Evolutionary conservation across 30 jellyfish, hydroid and myxozoan species (phyloP).

Genomic region (Pseudorhiza aurosa): DNA sequence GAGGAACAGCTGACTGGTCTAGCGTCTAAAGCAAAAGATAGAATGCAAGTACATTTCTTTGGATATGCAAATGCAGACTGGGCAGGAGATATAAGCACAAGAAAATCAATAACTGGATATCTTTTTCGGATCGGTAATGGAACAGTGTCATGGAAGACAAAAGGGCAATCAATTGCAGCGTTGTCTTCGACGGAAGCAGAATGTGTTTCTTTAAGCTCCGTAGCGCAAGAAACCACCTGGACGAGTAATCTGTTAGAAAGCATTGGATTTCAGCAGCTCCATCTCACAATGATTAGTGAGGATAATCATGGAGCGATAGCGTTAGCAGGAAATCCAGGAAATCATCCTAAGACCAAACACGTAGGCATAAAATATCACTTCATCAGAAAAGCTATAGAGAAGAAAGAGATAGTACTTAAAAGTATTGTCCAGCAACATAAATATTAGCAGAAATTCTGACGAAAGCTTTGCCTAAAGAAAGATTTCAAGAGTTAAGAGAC

Average conservation of each 20-base stretch:
- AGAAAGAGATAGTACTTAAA: too few relatives aligned
- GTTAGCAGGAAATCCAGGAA: slow-evolving; percentile 21
- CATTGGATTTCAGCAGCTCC: slow-evolving; percentile 5
- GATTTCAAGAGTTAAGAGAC: too few relatives aligned
- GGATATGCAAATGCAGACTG: slow-evolving; percentile 49
- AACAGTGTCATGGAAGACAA: slow-evolving; percentile 41
- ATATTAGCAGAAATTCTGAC: too few relatives aligned
- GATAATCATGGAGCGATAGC: slow-evolving; percentile 52
- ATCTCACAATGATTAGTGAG: slow-evolving; percentile 7
- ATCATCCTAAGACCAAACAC: slow-evolving; percentile 35
- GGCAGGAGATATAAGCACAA: slow-evolving; percentile 41
- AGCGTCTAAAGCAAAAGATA: not conserved
- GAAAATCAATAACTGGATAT: slow-evolving; percentile 26
- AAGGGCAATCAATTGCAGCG: slow-evolving; percentile 57
- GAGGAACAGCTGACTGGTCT: not conserved
- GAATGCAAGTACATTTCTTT: not conserved
- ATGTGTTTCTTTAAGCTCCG: slow-evolving; percentile 28
- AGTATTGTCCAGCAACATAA: too few relatives aligned
- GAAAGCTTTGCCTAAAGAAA: too few relatives aligned
- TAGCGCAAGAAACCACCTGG: slow-evolving; percentile 43
- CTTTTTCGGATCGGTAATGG: slow-evolving; percentile 22
- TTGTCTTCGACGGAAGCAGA: slow-evolving; percentile 73
- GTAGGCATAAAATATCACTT: slow-evolving; percentile 18
- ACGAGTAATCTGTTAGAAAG: not conserved
- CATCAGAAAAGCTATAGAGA: slow-evolving; percentile 35